Evolutionary conservation across 2,113 vertebrate species (phyloP).

Genomic region (Leucoraja erinaceus): DNA sequence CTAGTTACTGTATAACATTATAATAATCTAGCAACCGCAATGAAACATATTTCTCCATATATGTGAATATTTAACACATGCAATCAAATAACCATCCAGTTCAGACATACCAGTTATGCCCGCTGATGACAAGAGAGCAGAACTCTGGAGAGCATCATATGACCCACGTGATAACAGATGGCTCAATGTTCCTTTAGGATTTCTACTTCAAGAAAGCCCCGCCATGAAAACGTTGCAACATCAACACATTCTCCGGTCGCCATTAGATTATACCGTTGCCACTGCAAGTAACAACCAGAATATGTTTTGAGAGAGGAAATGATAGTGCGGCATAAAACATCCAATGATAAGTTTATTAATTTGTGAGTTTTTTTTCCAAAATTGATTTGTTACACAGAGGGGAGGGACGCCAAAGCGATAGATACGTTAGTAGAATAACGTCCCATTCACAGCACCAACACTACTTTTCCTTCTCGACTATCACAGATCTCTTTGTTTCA

Average conservation of each 20-base stretch:
- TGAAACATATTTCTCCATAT: neutral
- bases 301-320: neutral
- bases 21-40: neutral
- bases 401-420: neutral
- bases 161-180: neutral
- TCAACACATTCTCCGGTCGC: neutral
- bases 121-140: neutral
- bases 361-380: neutral
- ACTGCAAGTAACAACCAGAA: neutral
- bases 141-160: neutral
- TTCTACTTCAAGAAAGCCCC: neutral
- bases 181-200: neutral
- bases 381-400: neutral
- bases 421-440: neutral
- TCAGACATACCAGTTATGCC: neutral
- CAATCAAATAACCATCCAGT: neutral
- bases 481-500: neutral
- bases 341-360: too few species aligned
- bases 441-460: neutral
- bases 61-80: neutral
- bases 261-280: neutral
- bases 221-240: neutral
- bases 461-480: too few species aligned
- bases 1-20: neutral
- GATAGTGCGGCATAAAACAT: neutral